phyloP scores from a whole-genome alignment of 2,797 vertebrate genomes.

The Phaenicophaeus curvirostris region DNA sequence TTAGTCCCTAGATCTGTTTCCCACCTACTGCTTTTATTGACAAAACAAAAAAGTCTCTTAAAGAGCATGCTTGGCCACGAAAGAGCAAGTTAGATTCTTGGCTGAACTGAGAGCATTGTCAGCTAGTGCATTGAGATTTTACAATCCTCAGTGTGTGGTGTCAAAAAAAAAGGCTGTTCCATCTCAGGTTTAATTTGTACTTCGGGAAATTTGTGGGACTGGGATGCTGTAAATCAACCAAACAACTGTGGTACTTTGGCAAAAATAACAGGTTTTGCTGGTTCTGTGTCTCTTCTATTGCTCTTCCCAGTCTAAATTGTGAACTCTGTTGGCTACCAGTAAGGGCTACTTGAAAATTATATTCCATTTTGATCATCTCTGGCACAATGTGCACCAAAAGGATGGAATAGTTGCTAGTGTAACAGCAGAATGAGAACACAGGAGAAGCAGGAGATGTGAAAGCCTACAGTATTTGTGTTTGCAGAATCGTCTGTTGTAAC shows the following conservation, averaged over 20 bases:
- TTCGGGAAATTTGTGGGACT: background rate
- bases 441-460: background rate
- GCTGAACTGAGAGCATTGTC: background rate
- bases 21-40: background rate
- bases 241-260: background rate
- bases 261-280: background rate
- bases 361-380: background rate
- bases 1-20: background rate
- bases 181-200: background rate
- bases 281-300: background rate
- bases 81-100: background rate
- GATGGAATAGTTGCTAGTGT: background rate
- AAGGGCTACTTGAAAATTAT: background rate
- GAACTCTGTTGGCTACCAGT: background rate
- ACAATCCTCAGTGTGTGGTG: background rate
- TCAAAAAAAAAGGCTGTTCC: background rate
- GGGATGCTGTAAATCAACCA: background rate
- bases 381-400: background rate
- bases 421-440: background rate
- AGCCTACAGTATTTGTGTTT: background rate
- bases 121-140: background rate
- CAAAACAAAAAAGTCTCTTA: background rate
- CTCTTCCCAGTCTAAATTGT: background rate
- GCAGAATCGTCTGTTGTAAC: background rate
- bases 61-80: background rate